phyloP scores from a whole-genome alignment of 2,797 vertebrate species.

The Helostoma temminkii region DNA sequence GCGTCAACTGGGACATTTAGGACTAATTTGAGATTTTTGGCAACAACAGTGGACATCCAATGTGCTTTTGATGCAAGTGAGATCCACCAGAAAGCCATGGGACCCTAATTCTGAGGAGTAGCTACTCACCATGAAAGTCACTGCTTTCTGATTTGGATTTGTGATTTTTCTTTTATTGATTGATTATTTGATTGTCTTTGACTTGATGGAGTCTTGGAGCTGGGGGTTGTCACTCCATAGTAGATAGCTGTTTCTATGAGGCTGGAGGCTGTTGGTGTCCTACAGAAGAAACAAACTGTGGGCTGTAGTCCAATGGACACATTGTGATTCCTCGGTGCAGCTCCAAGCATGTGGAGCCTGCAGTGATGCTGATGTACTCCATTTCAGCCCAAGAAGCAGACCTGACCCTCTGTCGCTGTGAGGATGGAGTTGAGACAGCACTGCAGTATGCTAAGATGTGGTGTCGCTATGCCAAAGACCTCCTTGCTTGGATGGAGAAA shows the following conservation, averaged over 20 bases:
- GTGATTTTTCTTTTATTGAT: slow-evolving; percentile 33
- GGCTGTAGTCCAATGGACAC: slow-evolving; percentile 30
- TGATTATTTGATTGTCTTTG: slow-evolving; percentile 5
- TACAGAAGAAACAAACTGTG: slow-evolving; percentile 8
- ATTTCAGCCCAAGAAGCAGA: slow-evolving; percentile 91
- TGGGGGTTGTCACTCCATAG: background rate
- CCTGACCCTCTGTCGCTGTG: slow-evolving; percentile 86
- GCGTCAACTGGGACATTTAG: slow-evolving; percentile 7
- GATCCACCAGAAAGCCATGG: slow-evolving; percentile 38
- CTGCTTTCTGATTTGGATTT: slow-evolving; percentile 53
- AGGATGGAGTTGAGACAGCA: slow-evolving; percentile 90
- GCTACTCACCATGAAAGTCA: slow-evolving; percentile 52
- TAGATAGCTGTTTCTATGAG: slow-evolving; percentile 26
- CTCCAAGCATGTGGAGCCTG: slow-evolving; percentile 42
- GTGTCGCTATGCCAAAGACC: slow-evolving; percentile 95
- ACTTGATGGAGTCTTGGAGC: slow-evolving; percentile 12
- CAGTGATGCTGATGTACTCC: slow-evolving; percentile 83
- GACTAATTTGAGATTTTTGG: slow-evolving; percentile 14
- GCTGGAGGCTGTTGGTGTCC: slow-evolving; percentile 14
- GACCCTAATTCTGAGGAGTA: slow-evolving; percentile 45
- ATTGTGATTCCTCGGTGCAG: slow-evolving; percentile 39
- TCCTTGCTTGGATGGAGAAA: slow-evolving; percentile 93
- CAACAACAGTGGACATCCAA: background rate
- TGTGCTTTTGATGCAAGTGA: slow-evolving; percentile 24
- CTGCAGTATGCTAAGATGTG: slow-evolving; percentile 92